These are phyloP conservation scores for Apeltes quadracus DNA, from an alignment of 2,113 vertebrate genomes.

Conservation along the genomic window DNA sequence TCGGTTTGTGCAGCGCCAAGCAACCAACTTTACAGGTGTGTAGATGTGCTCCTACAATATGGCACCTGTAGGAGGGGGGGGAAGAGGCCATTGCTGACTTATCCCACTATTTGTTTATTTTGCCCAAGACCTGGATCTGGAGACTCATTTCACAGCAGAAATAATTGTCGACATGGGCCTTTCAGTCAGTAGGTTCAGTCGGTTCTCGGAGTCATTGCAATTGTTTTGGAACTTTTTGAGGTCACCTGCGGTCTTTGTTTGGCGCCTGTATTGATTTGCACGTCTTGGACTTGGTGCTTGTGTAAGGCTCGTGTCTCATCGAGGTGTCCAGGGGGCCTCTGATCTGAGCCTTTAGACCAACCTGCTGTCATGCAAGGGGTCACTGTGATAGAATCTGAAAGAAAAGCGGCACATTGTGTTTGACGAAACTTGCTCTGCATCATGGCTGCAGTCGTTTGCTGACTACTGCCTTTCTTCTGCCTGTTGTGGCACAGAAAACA, in stretches of 20 bases:
- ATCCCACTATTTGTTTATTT: neutral
- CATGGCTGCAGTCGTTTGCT: neutral
- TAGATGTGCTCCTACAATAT: neutral
- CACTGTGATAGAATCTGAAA: neutral
- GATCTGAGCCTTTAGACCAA: neutral
- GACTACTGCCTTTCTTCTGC: neutral
- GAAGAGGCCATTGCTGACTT: neutral
- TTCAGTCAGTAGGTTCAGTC: neutral
- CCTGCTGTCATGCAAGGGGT: neutral
- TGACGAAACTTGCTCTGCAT: neutral
- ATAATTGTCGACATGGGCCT: neutral
- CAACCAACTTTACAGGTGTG: neutral
- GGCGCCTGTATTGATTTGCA: constrained; percentile 17
- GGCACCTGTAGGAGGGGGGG: neutral
- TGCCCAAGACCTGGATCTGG: neutral
- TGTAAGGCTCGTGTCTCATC: neutral
- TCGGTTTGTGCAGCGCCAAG: neutral
- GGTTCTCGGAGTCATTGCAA: too few species aligned
- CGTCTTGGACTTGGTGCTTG: neutral
- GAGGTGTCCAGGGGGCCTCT: neutral
- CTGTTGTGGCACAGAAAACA: neutral
- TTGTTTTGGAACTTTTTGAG: neutral
- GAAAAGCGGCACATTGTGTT: neutral
- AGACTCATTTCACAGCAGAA: neutral
- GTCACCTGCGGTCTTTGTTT: neutral